Evolutionary conservation across 2,113 vertebrate species (phyloP), one percentile per base, ranked within the genome.

Genomic region (Dinomys branickii): DNA sequence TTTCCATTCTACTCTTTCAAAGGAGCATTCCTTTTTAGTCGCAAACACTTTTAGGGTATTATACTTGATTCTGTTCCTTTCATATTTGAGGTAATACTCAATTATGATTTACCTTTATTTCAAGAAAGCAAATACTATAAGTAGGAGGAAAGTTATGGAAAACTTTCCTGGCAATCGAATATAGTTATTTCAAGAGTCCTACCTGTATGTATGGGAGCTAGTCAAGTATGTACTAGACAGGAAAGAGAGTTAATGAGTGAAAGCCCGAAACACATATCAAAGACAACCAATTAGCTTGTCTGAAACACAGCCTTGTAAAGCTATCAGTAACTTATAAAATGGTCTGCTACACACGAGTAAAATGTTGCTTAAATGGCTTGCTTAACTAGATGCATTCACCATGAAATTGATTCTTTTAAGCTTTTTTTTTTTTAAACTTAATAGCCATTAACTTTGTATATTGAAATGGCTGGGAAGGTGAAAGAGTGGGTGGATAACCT

Each of bases 321-420:
- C 98, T 99, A 99, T 98, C 98, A 98, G 99, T 99, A 98, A 99
- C 99, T 99, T 99, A 98, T 99, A 99, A 99, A 99, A 99, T 75
- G 98, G 99, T 99, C 99, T 99, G 98, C 98, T 98, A 99, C 99
- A 99, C 98, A 98, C 97, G 94, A 99, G 98, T 98, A 99, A 99
- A 98, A 99, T 98, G 97, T 97, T 98, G 97, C 98, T 98, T 98
- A 98, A 98, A 99, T 99, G 98, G 98, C 97, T 98, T 98, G 98
- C 98, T 99, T 98, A 98, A 98, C 98, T 98, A 99, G 98, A 99
- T 96, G 99, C 99, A 99, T 98, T 99, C 99, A 99, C 98, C 99
- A 99, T 99, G 99, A 99, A 99, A 99, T 98, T 99, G 99, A 99
- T 98, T 99, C 98, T 98, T 98, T 98, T 98, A 98, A 99, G 98